Evolutionary conservation across 2,888 invertebrate genomes (phyloP), one percentile per base, ranked within the genome.

Genomic region (Drosophila robusta): DNA sequence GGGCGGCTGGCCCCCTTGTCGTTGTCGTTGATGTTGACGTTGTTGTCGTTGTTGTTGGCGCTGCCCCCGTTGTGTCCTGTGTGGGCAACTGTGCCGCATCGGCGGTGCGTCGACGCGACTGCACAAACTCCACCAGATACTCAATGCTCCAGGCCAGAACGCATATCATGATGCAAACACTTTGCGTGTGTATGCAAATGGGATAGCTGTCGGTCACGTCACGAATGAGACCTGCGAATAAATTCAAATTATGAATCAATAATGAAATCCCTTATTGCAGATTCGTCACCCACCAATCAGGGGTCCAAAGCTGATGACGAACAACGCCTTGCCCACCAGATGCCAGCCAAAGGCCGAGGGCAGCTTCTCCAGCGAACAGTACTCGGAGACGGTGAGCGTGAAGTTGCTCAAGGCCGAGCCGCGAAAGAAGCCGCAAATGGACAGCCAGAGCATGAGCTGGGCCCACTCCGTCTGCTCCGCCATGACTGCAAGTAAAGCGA

Each of bases 351-450:
- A 96, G 11, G 96, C 96, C 6, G 95, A 95, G 0, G 96, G 96
- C 70, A 96, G 90, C 87, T 95, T 95, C 88, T 96, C 95, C 75
- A 95, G 90, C 0, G 95, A 95, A 76, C 95, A 95, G 84, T 95
- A 95, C 91, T 96, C 96, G 0, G 96, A 95, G 78, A 96, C 95
- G n/a, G 95, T 95, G 7, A 96, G 93, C 34, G 95, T 95, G 89
- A 96, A 95, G 92, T 96, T 96, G 79, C 96, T 96, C 46, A 96
- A 93, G 14, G 96, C 95, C 88, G 96, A 95, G 63, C 96, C 96
- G 62, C 96, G 93, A 91, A 96, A 94, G 93, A 96, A 96, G 14
- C 96, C 96, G 90, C 95, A 95, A 58, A 96, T 94, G 0, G 95
- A 94, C 67, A 96, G 92, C 94, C 95, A 95, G 5, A 95, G 80